These are phyloP conservation scores for Urocolius indicus DNA, from an alignment of 2,113 vertebrate genomes.

Conservation along the genomic window DNA sequence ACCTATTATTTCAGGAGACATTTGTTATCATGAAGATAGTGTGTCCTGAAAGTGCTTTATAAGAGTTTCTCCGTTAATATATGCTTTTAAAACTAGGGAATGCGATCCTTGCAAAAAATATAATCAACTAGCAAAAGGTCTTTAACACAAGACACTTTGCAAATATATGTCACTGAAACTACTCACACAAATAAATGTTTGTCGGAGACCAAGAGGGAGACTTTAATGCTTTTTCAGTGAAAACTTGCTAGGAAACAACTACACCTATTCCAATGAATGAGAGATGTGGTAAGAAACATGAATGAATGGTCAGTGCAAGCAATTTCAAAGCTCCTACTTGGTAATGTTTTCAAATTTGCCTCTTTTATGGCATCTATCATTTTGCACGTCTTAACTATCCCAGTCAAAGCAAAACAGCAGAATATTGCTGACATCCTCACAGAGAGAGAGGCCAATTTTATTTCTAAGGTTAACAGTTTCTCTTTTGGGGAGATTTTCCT, in stretches of 20 bases:
- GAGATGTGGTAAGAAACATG: not conserved
- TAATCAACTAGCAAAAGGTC: constrained; percentile 8
- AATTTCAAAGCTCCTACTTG: not conserved
- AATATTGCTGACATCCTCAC: not conserved
- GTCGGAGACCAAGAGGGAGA: not conserved
- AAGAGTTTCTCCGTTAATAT: constrained; percentile 15
- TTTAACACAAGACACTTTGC: not conserved
- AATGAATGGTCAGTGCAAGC: not conserved
- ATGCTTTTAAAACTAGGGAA: constrained; percentile 21
- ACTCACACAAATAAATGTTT: not conserved
- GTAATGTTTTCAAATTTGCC: not conserved
- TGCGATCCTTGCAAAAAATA: not conserved
- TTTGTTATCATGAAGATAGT: not conserved
- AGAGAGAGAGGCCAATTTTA: not conserved
- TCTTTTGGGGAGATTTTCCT: not conserved
- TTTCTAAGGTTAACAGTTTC: constrained; percentile 14
- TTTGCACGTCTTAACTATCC: not conserved
- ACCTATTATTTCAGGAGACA: not conserved
- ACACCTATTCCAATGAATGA: not conserved
- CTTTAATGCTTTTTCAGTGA: not conserved
- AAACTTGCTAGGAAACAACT: not conserved
- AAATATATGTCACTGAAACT: not conserved
- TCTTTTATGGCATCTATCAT: not conserved
- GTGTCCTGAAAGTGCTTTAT: not conserved
- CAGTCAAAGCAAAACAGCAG: not conserved